A percentile compares a stretch with the other conserved stretches of the same genome.
These are phyloP conservation scores for Pica pica DNA, from an alignment of 2,113 vertebrate genomes.

Conservation along the genomic window DNA sequence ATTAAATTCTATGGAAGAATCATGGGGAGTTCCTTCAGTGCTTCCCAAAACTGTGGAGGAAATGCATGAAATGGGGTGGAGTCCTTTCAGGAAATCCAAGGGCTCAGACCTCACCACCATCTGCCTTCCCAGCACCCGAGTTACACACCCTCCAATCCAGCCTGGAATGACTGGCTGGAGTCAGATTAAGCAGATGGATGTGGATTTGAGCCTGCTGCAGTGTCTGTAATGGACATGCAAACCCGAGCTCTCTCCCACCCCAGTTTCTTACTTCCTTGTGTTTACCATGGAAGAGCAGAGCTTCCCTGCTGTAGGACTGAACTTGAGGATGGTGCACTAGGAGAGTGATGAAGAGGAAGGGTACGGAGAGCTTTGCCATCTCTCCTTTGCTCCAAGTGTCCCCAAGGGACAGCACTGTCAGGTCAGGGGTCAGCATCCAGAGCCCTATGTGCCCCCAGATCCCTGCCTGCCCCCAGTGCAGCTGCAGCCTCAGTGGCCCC, in stretches of 20 bases:
- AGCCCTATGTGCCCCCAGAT: background rate
- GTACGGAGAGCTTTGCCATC: background rate
- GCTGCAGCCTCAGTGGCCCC: background rate
- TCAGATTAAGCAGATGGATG: background rate
- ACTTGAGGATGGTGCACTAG: background rate
- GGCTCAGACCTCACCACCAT: background rate
- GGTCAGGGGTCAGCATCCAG: background rate
- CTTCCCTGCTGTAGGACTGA: background rate
- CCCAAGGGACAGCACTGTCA: fast-evolving
- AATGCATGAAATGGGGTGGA: background rate
- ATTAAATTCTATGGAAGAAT: background rate
- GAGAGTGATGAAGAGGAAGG: background rate
- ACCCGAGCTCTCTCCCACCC: background rate
- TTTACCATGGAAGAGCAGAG: background rate
- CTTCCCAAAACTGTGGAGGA: background rate
- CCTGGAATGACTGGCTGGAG: background rate
- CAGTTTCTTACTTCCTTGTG: background rate
- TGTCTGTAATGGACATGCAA: background rate
- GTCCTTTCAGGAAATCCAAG: background rate
- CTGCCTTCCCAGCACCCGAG: background rate
- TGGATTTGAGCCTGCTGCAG: background rate
- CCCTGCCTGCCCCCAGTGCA: background rate
- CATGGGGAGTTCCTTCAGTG: background rate
- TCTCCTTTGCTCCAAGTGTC: background rate
- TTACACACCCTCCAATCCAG: background rate